phyloP scores from a whole-genome alignment of 2,797 vertebrate species.

The Leptoclinus maculatus region DNA sequence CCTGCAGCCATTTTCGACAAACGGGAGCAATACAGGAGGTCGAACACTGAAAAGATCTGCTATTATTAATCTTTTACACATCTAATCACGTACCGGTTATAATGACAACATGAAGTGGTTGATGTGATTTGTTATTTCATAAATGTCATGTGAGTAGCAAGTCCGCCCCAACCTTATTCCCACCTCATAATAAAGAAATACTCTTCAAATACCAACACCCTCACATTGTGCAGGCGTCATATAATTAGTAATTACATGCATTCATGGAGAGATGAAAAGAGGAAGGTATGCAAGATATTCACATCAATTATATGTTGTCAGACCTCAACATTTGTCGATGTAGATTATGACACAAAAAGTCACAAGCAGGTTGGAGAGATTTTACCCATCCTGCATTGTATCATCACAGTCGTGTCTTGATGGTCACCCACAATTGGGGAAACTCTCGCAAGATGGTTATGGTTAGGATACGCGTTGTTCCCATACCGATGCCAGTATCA shows the following conservation, averaged over 20 bases:
- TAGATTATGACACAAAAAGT: not conserved
- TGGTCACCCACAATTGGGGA: too few relatives aligned
- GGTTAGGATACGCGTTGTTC: too few relatives aligned
- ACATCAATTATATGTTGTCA: not conserved
- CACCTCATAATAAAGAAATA: slow-evolving; percentile 1
- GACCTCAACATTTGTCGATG: not conserved
- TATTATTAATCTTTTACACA: not conserved
- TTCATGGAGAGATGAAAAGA: not conserved
- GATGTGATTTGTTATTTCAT: not conserved
- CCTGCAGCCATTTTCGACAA: not conserved
- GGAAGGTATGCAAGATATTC: not conserved
- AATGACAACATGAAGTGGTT: not conserved
- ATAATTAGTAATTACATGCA: not conserved
- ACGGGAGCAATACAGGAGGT: not conserved
- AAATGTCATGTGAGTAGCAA: not conserved
- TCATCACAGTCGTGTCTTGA: too few relatives aligned
- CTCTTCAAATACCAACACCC: not conserved
- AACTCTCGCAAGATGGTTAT: too few relatives aligned
- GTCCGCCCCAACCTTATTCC: not conserved
- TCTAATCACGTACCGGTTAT: not conserved
- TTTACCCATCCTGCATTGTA: not conserved
- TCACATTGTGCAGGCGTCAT: not conserved
- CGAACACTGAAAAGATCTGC: not conserved
- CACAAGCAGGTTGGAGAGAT: not conserved
- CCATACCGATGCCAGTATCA: too few relatives aligned